Evolutionary conservation across 2,797 vertebrate species (phyloP).

Genomic region (Smutsia gigantea): DNA sequence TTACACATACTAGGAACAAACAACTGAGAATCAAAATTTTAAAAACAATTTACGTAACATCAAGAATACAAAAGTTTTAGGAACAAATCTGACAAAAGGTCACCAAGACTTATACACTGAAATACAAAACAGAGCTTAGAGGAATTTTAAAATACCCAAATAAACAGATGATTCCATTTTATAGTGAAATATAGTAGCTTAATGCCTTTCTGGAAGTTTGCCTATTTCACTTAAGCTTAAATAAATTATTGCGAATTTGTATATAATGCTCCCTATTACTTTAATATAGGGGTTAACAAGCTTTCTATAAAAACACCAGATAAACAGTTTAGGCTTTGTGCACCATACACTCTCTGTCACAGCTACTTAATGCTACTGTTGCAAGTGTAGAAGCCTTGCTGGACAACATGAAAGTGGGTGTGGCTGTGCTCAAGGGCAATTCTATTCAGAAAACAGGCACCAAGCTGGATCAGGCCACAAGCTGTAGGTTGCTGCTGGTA

Average conservation of each 20-base stretch:
- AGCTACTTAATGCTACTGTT: not conserved
- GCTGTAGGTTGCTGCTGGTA: not conserved
- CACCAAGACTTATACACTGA: not conserved
- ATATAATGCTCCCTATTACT: not conserved
- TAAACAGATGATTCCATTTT: too few relatives aligned
- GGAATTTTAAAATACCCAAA: not conserved
- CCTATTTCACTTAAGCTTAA: not conserved
- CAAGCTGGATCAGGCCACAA: not conserved
- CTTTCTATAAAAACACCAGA: not conserved
- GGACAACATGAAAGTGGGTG: not conserved
- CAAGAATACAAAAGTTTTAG: not conserved
- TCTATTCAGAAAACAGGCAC: not conserved
- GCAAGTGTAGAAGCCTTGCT: not conserved
- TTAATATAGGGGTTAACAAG: not conserved
- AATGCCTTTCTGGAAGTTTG: not conserved
- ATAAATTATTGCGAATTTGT: not conserved
- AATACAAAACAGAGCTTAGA: not conserved
- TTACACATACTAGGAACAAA: not conserved
- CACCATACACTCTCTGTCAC: not conserved
- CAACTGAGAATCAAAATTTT: not conserved
- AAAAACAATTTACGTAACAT: not conserved
- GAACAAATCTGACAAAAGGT: not conserved
- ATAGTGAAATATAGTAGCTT: not conserved
- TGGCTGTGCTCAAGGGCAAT: not conserved
- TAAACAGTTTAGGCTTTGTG: not conserved